These are phyloP conservation scores for Galerucella nymphaeae DNA, from an alignment of 2,888 invertebrate species.

Conservation along the genomic window DNA sequence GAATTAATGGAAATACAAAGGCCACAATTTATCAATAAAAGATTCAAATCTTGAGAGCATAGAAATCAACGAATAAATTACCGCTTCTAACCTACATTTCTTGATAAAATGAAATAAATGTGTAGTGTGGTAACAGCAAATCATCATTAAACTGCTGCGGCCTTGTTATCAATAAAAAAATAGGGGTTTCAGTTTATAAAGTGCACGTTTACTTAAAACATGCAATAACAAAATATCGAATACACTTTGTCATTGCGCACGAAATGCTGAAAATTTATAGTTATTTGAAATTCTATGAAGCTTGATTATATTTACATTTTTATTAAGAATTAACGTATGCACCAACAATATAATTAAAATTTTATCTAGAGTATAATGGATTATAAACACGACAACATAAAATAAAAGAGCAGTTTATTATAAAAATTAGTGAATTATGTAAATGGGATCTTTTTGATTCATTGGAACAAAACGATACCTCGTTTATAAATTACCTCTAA, in stretches of 20 bases:
- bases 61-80: background rate
- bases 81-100: background rate
- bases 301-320: conserved; percentile 45
- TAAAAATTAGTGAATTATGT: conserved; percentile 36
- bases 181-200: conserved; percentile 19
- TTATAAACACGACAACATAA: conserved; percentile 39
- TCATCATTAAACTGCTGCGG: conserved; percentile 17
- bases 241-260: conserved; percentile 27
- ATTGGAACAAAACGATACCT: conserved; percentile 2
- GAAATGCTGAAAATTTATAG: conserved; percentile 25
- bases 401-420: conserved; percentile 37
- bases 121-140: conserved; percentile 3
- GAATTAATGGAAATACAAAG: background rate
- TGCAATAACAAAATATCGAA: conserved; percentile 30
- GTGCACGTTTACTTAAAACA: conserved; percentile 16
- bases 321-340: conserved; percentile 48
- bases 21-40: background rate
- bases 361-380: conserved; percentile 42
- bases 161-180: conserved; percentile 27
- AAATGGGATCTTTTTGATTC: conserved; percentile 32
- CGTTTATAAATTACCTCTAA: background rate
- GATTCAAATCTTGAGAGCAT: background rate
- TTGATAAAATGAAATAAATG: conserved; percentile 1
- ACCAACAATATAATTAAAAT: conserved; percentile 49
- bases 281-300: conserved; percentile 18